Percentiles rank a stretch among this genome's conserved stretches.
These are phyloP conservation scores for Circaetus gallicus DNA, from an alignment of 2,113 vertebrate species.

Conservation along the genomic window DNA sequence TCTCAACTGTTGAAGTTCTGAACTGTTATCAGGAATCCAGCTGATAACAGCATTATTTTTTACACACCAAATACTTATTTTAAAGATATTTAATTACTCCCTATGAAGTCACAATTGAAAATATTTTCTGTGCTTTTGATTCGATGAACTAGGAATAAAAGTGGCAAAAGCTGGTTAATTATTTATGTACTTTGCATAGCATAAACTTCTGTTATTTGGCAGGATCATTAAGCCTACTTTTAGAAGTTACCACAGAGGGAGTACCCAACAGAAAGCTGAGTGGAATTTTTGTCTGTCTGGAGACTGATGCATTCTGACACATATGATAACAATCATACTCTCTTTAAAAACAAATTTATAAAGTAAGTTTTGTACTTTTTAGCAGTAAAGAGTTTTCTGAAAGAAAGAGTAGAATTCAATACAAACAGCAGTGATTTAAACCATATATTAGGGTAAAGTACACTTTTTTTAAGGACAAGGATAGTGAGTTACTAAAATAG, in stretches of 20 bases:
- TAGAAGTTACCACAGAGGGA: not conserved
- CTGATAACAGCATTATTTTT: not conserved
- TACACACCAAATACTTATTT: not conserved
- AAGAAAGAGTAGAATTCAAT: not conserved
- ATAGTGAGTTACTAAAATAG: not conserved
- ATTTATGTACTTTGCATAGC: not conserved
- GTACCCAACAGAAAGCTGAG: not conserved
- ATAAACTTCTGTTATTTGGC: not conserved
- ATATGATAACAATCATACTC: not conserved
- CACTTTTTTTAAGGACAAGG: not conserved
- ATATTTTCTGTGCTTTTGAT: not conserved
- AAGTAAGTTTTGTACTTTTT: not conserved
- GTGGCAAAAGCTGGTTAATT: not conserved
- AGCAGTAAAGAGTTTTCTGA: not conserved
- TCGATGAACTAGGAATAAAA: not conserved
- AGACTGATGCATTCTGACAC: not conserved
- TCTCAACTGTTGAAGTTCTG: not conserved
- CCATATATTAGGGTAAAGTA: not conserved
- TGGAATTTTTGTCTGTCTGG: not conserved
- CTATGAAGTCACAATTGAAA: not conserved
- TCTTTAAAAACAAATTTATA: not conserved
- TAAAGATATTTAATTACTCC: not conserved
- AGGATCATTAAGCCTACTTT: not conserved
- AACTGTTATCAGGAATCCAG: not conserved
- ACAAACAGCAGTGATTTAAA: not conserved